Evolutionary conservation across 2,797 vertebrate species (phyloP).

Genomic region (Prionace glauca): DNA sequence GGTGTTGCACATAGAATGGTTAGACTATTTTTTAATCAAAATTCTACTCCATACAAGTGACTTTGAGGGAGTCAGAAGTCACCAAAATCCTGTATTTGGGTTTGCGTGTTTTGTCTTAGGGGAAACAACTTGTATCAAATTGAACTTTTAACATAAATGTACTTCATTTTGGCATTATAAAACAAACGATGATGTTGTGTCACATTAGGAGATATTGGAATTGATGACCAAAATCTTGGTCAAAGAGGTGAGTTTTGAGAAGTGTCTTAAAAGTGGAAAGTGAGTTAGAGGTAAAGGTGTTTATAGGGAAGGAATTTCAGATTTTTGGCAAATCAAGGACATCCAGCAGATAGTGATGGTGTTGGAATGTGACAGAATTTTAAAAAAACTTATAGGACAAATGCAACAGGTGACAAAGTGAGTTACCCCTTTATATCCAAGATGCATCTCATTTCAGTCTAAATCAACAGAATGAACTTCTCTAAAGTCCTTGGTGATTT

Average conservation of each 20-base stretch:
- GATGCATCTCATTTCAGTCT: background rate
- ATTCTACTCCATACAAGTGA: background rate
- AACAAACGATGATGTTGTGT: background rate
- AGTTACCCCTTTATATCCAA: background rate
- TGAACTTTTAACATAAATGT: background rate
- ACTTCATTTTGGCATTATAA: background rate
- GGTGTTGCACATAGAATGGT: background rate
- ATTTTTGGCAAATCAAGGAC: background rate
- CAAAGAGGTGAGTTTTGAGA: background rate
- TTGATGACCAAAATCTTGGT: background rate
- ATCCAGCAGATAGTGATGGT: background rate
- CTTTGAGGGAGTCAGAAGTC: background rate
- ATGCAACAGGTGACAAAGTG: background rate
- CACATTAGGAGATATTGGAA: background rate
- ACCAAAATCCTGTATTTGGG: slow-evolving; percentile 5
- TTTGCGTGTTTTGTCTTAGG: background rate
- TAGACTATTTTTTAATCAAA: background rate
- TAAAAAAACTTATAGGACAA: background rate
- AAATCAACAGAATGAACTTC: background rate
- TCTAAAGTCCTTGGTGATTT: background rate
- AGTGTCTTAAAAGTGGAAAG: background rate
- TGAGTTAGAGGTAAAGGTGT: background rate
- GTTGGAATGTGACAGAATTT: background rate
- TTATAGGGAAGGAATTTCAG: background rate
- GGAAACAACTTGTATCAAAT: background rate